phyloP scores from a whole-genome alignment of 2,113 vertebrate species.

The Parus major region DNA sequence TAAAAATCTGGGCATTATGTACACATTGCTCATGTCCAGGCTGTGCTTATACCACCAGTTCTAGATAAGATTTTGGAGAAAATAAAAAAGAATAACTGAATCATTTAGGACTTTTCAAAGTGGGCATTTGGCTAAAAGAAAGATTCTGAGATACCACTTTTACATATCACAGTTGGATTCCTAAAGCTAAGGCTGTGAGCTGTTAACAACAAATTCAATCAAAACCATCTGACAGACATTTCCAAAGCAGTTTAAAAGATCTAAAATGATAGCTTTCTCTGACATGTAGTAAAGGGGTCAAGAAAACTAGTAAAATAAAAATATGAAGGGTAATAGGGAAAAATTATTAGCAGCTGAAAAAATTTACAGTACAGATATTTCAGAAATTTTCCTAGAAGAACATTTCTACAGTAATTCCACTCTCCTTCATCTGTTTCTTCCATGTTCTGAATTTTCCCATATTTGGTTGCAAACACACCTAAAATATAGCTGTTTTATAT shows the following conservation, averaged over 20 bases:
- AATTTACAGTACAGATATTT: background rate
- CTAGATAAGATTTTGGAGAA: background rate
- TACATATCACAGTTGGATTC: constrained; percentile 25
- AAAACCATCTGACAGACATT: background rate
- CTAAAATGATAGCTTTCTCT: background rate
- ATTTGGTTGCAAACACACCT: background rate
- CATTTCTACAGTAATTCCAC: background rate
- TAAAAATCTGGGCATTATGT: background rate
- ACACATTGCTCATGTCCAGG: background rate
- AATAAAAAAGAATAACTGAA: background rate
- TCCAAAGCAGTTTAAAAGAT: background rate
- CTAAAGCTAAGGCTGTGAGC: constrained; percentile 21
- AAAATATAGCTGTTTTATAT: background rate
- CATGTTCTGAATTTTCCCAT: background rate
- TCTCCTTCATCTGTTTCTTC: background rate
- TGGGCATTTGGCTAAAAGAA: background rate
- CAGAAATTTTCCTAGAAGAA: background rate
- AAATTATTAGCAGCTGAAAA: background rate
- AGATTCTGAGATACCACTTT: background rate
- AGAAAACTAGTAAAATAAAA: constrained; percentile 6
- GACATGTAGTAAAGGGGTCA: background rate
- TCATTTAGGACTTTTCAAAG: background rate
- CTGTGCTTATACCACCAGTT: background rate
- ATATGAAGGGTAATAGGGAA: background rate
- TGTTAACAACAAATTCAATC: constrained; percentile 48